Evolutionary conservation across 1,140 invertebrate species (phyloP).

Genomic region (Laodelphax striatellus): DNA sequence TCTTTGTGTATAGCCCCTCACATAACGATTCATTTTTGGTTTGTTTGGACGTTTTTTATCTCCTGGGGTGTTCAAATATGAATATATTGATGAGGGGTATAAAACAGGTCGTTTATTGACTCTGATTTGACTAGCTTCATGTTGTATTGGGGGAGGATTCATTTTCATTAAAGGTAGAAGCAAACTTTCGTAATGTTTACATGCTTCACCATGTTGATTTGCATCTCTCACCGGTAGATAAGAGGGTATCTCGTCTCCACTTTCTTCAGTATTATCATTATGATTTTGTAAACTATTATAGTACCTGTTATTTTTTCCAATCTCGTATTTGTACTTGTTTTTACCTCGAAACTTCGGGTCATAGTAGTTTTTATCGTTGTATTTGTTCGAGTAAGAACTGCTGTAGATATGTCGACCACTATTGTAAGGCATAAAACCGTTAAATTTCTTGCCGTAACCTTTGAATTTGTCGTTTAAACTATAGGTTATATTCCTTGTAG

Average conservation of each 20-base stretch:
- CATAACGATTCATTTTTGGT: not conserved
- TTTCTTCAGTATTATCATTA: not conserved
- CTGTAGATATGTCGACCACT: not conserved
- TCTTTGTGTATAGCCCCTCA: not conserved
- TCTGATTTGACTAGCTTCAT: not conserved
- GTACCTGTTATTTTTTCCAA: constrained; percentile 14
- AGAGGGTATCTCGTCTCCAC: not conserved
- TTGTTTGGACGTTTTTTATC: not conserved
- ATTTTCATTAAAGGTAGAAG: not conserved
- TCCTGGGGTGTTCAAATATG: not conserved
- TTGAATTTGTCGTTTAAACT: not conserved
- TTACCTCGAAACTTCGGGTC: constrained; percentile 1
- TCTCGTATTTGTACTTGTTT: constrained; percentile 10
- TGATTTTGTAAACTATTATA: not conserved
- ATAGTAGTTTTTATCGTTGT: not conserved
- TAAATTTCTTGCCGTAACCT: not conserved
- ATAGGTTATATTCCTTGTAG: not conserved
- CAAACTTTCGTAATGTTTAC: not conserved
- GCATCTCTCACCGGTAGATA: not conserved
- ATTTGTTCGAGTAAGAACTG: not conserved
- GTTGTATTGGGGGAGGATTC: not conserved
- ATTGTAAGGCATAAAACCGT: not conserved
- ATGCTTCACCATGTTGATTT: not conserved
- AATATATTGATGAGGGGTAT: not conserved
- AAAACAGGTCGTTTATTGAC: not conserved